Conservation (phyloP, 2,797 vertebrate species). For the Crypturellus tataupa region DNA sequence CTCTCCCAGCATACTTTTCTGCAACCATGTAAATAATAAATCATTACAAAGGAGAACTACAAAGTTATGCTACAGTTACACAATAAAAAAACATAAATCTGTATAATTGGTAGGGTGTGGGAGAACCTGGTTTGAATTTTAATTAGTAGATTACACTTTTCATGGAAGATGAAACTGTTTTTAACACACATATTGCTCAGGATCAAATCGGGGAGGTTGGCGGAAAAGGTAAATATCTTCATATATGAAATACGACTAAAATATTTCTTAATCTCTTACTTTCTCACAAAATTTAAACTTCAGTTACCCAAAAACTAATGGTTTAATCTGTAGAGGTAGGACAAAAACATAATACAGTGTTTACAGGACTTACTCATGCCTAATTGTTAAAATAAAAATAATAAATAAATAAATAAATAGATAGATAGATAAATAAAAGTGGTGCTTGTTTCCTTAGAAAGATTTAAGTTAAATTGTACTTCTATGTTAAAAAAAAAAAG, state of each 20-base stretch:
- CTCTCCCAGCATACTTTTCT: not conserved
- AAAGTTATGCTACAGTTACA: not conserved
- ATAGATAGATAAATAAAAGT: not conserved
- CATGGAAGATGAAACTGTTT: not conserved
- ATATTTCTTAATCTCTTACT: not conserved
- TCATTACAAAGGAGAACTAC: not conserved
- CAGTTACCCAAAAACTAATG: not conserved
- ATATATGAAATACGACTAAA: not conserved
- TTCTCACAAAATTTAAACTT: not conserved
- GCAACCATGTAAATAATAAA: not conserved
- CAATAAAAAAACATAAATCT: not conserved
- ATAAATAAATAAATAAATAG: no score
- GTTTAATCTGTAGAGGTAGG: not conserved
- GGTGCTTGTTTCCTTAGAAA: not conserved
- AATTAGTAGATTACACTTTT: not conserved
- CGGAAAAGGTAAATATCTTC: not conserved
- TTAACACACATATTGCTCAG: not conserved
- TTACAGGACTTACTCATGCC: not conserved
- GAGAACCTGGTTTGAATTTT: not conserved
- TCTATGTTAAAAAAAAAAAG: not conserved
- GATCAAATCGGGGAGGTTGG: not conserved
- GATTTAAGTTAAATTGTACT: not conserved
- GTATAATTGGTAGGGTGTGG: not conserved
- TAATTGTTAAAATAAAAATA: not conserved
- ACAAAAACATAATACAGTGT: not conserved